Base-by-base conservation (phyloP, 2,113 vertebrate genomes). In the Melanerpes aurifrons region DNA sequence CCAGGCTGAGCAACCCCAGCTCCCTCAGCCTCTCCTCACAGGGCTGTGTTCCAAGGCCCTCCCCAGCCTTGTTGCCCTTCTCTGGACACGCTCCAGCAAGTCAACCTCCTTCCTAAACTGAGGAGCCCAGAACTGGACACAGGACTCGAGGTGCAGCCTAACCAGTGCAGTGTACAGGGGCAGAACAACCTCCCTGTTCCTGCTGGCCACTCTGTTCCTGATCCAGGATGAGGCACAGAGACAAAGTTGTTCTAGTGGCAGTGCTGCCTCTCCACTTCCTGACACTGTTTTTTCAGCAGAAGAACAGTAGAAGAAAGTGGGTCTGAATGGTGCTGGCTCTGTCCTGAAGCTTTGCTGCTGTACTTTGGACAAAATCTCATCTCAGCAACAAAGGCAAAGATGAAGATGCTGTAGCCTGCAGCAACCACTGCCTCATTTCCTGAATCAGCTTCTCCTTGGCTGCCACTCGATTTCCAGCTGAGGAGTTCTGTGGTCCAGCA, bases 301-400 rank as follows among this genome's bases (percentile, higher is more conserved):
- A 40, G 35, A 25, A 11, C 37, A 25, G 58, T 31, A 72, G 48
- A 82, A 91, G 62, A 94, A 82, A 89, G 22, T 11, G 74, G 31
- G 16, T 89, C 10, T 88, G 32, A 28, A 31, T 18, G 75, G 57
- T 89, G 70, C 28, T 89, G 67, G 22, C 28, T 84, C 90, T 32
- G 4, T 93, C 28, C 67, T 61, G 66, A 81, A 86, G 32, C 21
- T 86, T 84, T 75, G 32, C 37, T 62, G 22, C 20, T 63, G 2
- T 78, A 43, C 32, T 90, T 88, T 72, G 54, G 73, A 86, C 86
- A 93, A 93, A 81, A 68, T 61, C 61, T 77, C 62, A 68, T 81
- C 69, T 83, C 0, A 3, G 47, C 37, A 64, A 47, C 48, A 77
- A 90, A 74, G n/a, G 48, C 57, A 84, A 25, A 82, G 25, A 80